Percentiles rank a stretch among this genome's conserved stretches.
Conservation (phyloP, 2,888 invertebrate genomes). For the Troides helena region DNA sequence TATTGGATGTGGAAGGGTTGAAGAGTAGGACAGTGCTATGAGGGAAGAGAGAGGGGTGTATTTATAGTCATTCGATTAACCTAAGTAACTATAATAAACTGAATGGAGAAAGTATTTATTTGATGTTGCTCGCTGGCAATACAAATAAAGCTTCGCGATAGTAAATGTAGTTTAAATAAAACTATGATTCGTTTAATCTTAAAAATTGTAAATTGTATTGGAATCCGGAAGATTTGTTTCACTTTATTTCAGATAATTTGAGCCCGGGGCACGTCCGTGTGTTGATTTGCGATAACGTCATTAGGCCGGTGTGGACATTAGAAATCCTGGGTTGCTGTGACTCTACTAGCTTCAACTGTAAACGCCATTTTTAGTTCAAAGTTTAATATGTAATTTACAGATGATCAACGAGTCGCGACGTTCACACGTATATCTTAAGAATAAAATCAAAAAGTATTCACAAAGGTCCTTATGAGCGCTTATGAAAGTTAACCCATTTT, state of each 20-base stretch:
- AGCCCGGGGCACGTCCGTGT: constrained; percentile 63
- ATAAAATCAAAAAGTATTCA: too few relatives aligned
- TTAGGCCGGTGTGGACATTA: constrained; percentile 46
- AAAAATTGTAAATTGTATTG: neutral
- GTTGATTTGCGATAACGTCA: constrained; percentile 68
- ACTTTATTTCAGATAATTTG: constrained; percentile 57
- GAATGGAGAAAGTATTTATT: too few relatives aligned
- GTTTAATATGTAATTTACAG: neutral
- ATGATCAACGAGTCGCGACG: too few relatives aligned
- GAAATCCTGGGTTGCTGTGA: neutral
- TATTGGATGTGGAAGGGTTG: too few relatives aligned
- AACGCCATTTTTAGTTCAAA: neutral
- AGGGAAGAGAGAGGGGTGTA: too few relatives aligned
- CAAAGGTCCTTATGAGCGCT: too few relatives aligned
- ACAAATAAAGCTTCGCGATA: neutral
- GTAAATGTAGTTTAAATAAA: neutral
- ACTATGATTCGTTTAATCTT: neutral
- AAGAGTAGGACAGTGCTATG: too few relatives aligned
- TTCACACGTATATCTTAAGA: too few relatives aligned
- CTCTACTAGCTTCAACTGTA: neutral
- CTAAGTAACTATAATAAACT: too few relatives aligned
- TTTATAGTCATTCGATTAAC: too few relatives aligned
- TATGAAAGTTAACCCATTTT: too few relatives aligned
- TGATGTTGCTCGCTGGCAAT: too few relatives aligned
- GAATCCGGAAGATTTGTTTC: constrained; percentile 41